Evolutionary conservation across 2,888 invertebrate genomes (phyloP).

Genomic region (Xestia sexstrigata): DNA sequence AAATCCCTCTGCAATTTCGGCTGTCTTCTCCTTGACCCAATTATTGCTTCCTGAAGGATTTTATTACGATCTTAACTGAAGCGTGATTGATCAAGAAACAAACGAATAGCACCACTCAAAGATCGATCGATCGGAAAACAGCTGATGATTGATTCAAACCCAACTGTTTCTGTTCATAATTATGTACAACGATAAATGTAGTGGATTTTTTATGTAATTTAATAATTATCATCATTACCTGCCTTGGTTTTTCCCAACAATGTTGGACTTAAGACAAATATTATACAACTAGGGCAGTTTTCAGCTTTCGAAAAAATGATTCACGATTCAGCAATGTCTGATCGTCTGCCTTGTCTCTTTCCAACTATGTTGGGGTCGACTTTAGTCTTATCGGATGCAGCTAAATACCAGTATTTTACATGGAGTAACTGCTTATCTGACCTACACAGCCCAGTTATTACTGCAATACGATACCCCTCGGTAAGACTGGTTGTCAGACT

Average conservation of each 20-base stretch:
- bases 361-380: not conserved
- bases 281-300: no score
- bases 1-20: not conserved
- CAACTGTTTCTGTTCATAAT: not conserved
- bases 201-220: not conserved
- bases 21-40: not conserved
- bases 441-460: not conserved
- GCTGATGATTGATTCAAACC: not conserved
- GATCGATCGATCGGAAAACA: slow-evolving; percentile 2
- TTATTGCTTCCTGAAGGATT: slow-evolving; percentile 1
- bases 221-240: not conserved
- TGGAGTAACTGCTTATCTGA: not conserved
- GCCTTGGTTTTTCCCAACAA: not conserved
- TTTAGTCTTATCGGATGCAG: not conserved
- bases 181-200: not conserved
- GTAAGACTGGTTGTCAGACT: not conserved
- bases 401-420: not conserved
- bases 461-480: not conserved
- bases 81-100: slow-evolving; percentile 9
- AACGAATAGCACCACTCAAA: not conserved
- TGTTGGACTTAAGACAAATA: not conserved
- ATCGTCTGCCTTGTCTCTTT: not conserved
- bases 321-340: no score
- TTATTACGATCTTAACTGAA: slow-evolving; percentile 9
- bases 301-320: no score